These are phyloP conservation scores for Nesidiocoris tenuis DNA, from an alignment of 2,888 invertebrate genomes.

Conservation along the genomic window DNA sequence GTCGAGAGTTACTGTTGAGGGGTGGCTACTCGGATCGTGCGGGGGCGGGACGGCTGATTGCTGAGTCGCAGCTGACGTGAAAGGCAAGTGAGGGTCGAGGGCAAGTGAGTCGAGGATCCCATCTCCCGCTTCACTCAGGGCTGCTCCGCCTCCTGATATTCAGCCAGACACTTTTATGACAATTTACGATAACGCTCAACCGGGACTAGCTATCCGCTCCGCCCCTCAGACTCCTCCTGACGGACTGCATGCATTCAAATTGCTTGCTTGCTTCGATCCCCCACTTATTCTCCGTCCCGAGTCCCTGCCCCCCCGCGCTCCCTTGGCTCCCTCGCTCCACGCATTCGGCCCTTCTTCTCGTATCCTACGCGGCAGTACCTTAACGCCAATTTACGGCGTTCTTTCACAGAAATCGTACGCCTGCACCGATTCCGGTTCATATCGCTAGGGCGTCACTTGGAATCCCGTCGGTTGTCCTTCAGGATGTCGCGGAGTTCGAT, in stretches of 20 bases:
- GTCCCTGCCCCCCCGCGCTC: conserved; percentile 26
- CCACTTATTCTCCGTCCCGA: conserved; percentile 45
- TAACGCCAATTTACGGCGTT: conserved; percentile 38
- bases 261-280: conserved; percentile 50
- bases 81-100: conserved; percentile 26
- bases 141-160: conserved; percentile 45
- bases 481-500: too few species aligned
- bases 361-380: conserved; percentile 11
- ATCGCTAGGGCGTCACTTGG: too few species aligned
- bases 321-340: conserved; percentile 26
- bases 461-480: too few species aligned
- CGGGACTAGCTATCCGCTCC: not conserved
- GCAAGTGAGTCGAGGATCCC: conserved; percentile 25
- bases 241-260: conserved; percentile 51
- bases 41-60: conserved; percentile 41
- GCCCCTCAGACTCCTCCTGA: conserved; percentile 36
- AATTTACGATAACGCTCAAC: conserved; percentile 47
- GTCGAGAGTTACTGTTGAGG: conserved; percentile 4
- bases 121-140: conserved; percentile 4
- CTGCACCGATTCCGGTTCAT: too few species aligned
- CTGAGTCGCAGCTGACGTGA: conserved; percentile 46
- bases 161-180: conserved; percentile 49
- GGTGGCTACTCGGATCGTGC: conserved; percentile 12
- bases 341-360: conserved; percentile 1
- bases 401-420: conserved; percentile 4